These are phyloP conservation scores for Rhabditoides inermis DNA, from an alignment of 2,888 invertebrate genomes.

Conservation along the genomic window DNA sequence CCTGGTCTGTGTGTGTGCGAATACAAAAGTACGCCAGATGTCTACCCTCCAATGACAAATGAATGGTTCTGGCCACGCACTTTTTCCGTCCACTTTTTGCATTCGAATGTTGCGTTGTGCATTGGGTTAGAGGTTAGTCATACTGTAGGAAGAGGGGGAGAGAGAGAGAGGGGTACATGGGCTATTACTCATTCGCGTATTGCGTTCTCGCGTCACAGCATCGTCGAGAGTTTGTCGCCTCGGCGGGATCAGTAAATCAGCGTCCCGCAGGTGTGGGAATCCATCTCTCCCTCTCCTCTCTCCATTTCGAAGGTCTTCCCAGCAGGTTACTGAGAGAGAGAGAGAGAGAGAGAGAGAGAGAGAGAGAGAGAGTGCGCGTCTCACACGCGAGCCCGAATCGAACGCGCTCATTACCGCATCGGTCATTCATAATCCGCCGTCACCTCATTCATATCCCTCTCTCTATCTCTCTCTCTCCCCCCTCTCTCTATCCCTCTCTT, in stretches of 20 bases:
- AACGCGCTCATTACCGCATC: constrained; percentile 5
- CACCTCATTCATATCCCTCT: background rate
- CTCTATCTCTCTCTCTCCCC: constrained; percentile 6
- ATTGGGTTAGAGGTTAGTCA: no score
- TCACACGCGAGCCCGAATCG: background rate
- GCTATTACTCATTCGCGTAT: background rate
- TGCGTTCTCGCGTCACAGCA: background rate
- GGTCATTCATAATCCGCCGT: background rate
- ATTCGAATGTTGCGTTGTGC: no score
- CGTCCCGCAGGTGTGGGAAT: background rate
- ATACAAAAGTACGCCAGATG: no score
- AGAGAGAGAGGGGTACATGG: no score
- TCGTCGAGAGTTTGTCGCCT: background rate
- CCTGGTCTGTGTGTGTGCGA: no score
- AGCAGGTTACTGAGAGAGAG: no score
- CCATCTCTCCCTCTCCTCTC: background rate
- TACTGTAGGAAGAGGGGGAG: background rate
- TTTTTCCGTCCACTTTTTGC: no score
- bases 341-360: constrained; percentile 4
- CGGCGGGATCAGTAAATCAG: background rate
- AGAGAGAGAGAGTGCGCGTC: background rate
- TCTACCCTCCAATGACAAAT: no score
- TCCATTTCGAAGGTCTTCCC: background rate
- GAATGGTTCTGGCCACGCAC: no score
- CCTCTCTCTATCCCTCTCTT: background rate